Percentiles rank a stretch among this genome's conserved stretches.
Evolutionary conservation across 2,113 vertebrate species (phyloP).

Genomic region (Casuarius casuarius): DNA sequence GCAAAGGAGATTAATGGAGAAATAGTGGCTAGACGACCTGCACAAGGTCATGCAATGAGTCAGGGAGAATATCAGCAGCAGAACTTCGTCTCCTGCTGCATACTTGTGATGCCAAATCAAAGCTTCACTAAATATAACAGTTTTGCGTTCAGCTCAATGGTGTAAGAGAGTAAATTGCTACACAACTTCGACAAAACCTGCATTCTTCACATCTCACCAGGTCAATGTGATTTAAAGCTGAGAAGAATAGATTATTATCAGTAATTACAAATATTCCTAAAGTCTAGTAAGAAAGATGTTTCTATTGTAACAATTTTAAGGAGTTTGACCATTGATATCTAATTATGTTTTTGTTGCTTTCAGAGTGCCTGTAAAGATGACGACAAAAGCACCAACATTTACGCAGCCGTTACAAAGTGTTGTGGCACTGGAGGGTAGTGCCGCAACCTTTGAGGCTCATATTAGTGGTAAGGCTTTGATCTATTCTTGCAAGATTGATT

Average conservation of each 20-base stretch:
- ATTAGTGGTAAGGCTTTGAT: slow-evolving; percentile 90
- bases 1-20: not conserved
- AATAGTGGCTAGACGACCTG: not conserved
- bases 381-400: slow-evolving; percentile 94
- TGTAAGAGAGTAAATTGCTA: not conserved
- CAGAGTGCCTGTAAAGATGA: slow-evolving; percentile 94
- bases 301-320: not conserved
- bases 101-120: not conserved
- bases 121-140: not conserved
- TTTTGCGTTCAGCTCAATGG: not conserved
- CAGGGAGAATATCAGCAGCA: not conserved
- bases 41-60: slow-evolving; percentile 35
- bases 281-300: not conserved
- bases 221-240: not conserved
- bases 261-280: not conserved
- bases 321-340: not conserved
- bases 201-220: not conserved
- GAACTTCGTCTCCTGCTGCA: not conserved
- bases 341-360: slow-evolving; percentile 55
- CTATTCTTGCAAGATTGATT: not conserved
- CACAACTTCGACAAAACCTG: not conserved
- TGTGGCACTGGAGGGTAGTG: slow-evolving; percentile 99
- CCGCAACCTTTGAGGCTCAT: slow-evolving; percentile 98
- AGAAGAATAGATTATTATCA: not conserved
- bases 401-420: slow-evolving; percentile 96